Base-by-base conservation (phyloP, 2,797 vertebrate genomes). In the Pangasius djambal region DNA sequence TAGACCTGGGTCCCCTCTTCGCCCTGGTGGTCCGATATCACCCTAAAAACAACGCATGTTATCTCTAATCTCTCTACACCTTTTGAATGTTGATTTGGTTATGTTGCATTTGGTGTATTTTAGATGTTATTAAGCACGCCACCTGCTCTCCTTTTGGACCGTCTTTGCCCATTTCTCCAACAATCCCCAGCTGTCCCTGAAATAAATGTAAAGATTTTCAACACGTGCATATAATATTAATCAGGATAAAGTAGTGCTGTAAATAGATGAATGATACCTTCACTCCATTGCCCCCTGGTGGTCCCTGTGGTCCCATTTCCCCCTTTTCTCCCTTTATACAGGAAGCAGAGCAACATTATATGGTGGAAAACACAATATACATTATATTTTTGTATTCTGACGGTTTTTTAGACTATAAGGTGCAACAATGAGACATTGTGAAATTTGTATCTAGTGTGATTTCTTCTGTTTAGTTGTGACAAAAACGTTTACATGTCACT, bases 61-160 rank as follows among this genome's bases (percentile, higher is more conserved):
- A 44, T 1, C 0, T 6, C n/a, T 69, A 50, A 84, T 50, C 16
- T 84, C 16, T 50, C 40, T 31, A 31, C 0, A 61, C 0, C 22
- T 13, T 61, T 59, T 37, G 0, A 31, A 28, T 48, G 3, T 57
- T 22, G 15, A 77, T 50, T 18, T 79, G 15, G 20, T 83, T 25
- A 63, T 34, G 40, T 48, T 65, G 13, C 15, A 34, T 10, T 34
- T 69, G 2, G 44, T 34, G 18, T 67, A 67, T 50, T 13, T 48
- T 52, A 61, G 16, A 22, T 10, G 44, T n/a, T 20, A 59, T 48
- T 48, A 55, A 87, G 57, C 48, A 82, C 55, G 90, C 94, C 69
- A 97, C 97, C 96, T 96, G 95, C 63, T 96, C 95, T 90, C 97
- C 97, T 85, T 97, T 97, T 31, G 89, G 72, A 67, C 97, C 97